Percentiles rank a stretch among this genome's conserved stretches.
These are phyloP conservation scores for Artibeus lituratus DNA, from an alignment of 2,797 vertebrate species.

Conservation along the genomic window DNA sequence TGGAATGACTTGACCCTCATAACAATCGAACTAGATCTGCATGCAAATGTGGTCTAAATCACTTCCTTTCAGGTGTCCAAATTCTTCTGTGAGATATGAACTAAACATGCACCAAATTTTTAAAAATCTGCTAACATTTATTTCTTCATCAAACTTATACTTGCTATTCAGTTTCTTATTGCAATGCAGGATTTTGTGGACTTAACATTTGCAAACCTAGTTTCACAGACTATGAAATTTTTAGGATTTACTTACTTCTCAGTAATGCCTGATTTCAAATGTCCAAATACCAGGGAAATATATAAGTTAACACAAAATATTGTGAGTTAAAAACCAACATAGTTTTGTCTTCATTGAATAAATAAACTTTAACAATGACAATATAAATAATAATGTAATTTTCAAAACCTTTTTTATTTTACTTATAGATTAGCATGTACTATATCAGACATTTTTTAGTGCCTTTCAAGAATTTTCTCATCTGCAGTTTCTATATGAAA, in stretches of 20 bases:
- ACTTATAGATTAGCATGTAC: neutral
- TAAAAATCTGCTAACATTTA: neutral
- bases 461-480: neutral
- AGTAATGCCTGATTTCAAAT: neutral
- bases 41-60: constrained; percentile 61
- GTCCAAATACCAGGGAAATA: neutral
- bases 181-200: neutral
- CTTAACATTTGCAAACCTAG: neutral
- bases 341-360: neutral
- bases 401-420: neutral
- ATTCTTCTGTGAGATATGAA: constrained; percentile 24
- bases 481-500: neutral
- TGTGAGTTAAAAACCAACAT: neutral
- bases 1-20: constrained; percentile 73
- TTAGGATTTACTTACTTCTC: neutral
- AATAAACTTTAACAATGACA: neutral
- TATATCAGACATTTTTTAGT: neutral
- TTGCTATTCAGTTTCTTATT: neutral
- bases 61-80: constrained; percentile 17
- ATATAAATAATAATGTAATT: neutral
- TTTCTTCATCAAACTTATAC: neutral
- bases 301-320: neutral
- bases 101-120: neutral
- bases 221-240: neutral
- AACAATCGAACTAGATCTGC: constrained; percentile 58